phyloP scores from a whole-genome alignment of 2,797 vertebrate species.

The Myioborus miniatus region DNA sequence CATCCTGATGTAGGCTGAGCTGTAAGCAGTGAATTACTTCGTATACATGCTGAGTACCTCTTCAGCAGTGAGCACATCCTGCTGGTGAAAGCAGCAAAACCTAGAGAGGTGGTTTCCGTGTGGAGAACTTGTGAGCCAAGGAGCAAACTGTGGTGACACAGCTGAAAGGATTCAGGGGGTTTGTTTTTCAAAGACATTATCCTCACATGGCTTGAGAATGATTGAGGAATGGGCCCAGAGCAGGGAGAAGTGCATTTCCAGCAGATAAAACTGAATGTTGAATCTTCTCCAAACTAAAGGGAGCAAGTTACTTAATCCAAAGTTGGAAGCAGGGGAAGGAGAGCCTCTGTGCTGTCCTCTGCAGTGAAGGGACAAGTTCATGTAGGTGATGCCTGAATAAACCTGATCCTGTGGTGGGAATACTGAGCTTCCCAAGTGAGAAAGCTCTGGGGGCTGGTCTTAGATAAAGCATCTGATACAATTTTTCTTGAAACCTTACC shows the following conservation, averaged over 20 bases:
- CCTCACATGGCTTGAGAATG: neutral
- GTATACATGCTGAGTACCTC: neutral
- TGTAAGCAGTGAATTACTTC: neutral
- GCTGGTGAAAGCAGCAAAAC: neutral
- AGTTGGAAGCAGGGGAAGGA: neutral
- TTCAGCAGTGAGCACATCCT: conserved; percentile 20
- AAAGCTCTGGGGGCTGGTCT: neutral
- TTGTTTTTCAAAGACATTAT: neutral
- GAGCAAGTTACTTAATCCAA: neutral
- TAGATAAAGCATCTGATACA: conserved; percentile 46
- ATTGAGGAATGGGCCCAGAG: rapidly evolving
- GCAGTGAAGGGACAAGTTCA: neutral
- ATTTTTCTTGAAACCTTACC: conserved; percentile 64
- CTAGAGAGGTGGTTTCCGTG: neutral
- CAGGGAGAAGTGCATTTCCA: neutral
- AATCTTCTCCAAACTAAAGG: neutral
- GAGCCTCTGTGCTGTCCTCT: neutral
- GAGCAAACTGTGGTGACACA: neutral
- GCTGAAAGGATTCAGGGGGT: neutral
- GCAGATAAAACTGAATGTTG: neutral
- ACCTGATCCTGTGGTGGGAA: conserved; percentile 34
- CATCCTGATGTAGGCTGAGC: conserved; percentile 52
- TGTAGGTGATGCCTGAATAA: conserved; percentile 6
- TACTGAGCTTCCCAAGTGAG: neutral
- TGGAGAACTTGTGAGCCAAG: neutral